Base-by-base conservation (phyloP, 2,113 vertebrate genomes). In the Anolis carolinensis region DNA sequence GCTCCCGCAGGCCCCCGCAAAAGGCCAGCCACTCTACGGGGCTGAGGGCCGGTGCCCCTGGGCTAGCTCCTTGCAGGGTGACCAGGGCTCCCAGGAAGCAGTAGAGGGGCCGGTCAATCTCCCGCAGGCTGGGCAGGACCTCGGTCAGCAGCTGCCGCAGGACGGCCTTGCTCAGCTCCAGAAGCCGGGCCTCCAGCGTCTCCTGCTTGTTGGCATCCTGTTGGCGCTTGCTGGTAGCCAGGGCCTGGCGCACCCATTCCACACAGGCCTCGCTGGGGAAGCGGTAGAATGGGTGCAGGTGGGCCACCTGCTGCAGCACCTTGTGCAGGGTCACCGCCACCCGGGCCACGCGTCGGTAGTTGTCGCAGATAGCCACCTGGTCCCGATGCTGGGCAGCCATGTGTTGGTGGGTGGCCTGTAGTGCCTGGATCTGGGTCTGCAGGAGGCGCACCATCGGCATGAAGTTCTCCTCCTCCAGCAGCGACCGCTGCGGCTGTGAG, bases 221-320 rank as follows among this genome's bases (percentile, higher is more conserved):
- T 7, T 93, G 85, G 72, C 7, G 27, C 89, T 81, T 94, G 78
- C 77, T 79, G 39, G n/a, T 55, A 5, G 73, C 21, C 44, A 97
- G 83, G 25, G 93, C 93, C 48, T 85, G 84, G n/a, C 81, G 92
- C 75, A 95, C 87, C 1, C 79, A 87, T 16, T 52, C 50, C 34
- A 97, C 74, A 88, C 97, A 97, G 2, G 76, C 32, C 5, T 73
- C 90, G 2, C 95, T 77, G 14, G 95, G 90, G 87, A 97, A 97
- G 87, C 39, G 90, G 93, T 98, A 98, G 70, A 93, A 86, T 0
- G 96, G 95, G 21, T 96, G 95, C 34, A 97, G 95, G n/a, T 85
- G 91, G 72, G 95, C 93, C 52, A 98, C 89, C 14, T 96, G 90
- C 94, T 94, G 96, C 77, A 98, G 93, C 18, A 93, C 92, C 79